Base-by-base conservation (phyloP, 2,888 invertebrate species). In the Mylabris sibirica region DNA sequence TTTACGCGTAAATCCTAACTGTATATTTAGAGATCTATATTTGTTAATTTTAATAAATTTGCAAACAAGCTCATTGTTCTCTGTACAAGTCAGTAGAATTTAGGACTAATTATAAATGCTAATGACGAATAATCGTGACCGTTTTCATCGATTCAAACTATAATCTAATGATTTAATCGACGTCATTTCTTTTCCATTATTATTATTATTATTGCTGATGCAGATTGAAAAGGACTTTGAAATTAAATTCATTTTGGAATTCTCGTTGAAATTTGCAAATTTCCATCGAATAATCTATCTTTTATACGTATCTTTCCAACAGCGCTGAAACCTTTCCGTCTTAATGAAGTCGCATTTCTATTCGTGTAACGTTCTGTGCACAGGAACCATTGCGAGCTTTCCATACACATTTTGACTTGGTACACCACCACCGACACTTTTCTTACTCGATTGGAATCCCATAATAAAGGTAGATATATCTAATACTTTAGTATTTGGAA, bases 391-490 rank as follows among this genome's bases (percentile, higher is more conserved):
- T 44, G 44, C 44, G 44, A 44, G 12, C 17, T 44, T 44, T 44
- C 44, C n/a, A 44, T 44, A 44, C 17, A 44, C 17, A 44, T 44
- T 44, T 44, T 44, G 44, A 44, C n/a, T 44, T 44, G n/a, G 44
- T 44, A 44, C 12, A 38, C 12, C 38, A 38, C 38, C 38, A 38
- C 44, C 17, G 17, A 3, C 44, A 44, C 44, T n/a, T 44, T 44
- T 44, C 44, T 14, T 17, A 44, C 17, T 44, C 17, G 44, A 44
- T 44, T 44, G 44, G 44, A 44, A 44, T 44, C 44, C 4, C n/a
- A 44, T 44, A 44, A 44, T 44, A 17, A 44, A 44, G 6, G 44
- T 44, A 44, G 44, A 41, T 44, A 44, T 17, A 17, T 44, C 44
- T 2, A 44, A 44, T n/a, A 44, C 17, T 44, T 41, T 41, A 41